These are phyloP conservation scores for Tribolium castaneum DNA, from an alignment of 1,140 invertebrate species.

Conservation along the genomic window DNA sequence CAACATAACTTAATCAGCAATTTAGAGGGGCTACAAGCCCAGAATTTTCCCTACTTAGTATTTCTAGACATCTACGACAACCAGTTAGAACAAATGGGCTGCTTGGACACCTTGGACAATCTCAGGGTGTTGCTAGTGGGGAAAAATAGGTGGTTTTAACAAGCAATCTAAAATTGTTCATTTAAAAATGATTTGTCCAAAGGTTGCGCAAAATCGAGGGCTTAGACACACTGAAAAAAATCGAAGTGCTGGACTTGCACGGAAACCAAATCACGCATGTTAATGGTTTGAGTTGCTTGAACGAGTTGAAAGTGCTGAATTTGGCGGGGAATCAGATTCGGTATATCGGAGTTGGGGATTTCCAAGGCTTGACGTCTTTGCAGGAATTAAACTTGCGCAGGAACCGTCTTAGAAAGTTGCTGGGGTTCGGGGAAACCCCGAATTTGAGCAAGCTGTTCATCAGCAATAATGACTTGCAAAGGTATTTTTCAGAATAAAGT, in stretches of 20 bases:
- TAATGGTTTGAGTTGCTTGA: conserved; percentile 70
- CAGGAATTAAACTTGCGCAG: conserved; percentile 89
- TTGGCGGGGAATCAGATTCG: conserved; percentile 90
- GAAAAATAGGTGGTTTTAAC: conserved; percentile 76
- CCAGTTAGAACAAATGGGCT: conserved; percentile 87
- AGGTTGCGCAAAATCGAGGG: conserved; percentile 83
- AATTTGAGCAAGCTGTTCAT: conserved; percentile 85
- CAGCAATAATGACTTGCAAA: conserved; percentile 87
- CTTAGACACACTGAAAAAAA: conserved; percentile 74
- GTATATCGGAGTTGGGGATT: conserved; percentile 76
- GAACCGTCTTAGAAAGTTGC: conserved; percentile 83
- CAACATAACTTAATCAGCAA: conserved; percentile 90
- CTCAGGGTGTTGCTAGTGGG: conserved; percentile 88
- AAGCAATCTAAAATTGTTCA: too few species aligned
- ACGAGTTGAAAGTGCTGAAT: conserved; percentile 88
- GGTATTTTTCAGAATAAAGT: conserved; percentile 64
- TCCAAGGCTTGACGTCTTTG: conserved; percentile 80
- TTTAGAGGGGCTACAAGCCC: conserved; percentile 72
- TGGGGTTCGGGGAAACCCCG: conserved; percentile 84
- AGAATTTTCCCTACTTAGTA: conserved; percentile 80
- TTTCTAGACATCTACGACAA: conserved; percentile 96
- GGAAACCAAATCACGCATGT: conserved; percentile 85
- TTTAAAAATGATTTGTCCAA: conserved; percentile 50
- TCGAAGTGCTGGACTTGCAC: conserved; percentile 92
- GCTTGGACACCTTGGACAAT: conserved; percentile 78